A percentile compares a stretch with the other conserved stretches of the same genome.
These are phyloP conservation scores for Catagonus wagneri DNA, from an alignment of 2,113 vertebrate genomes.

Conservation along the genomic window DNA sequence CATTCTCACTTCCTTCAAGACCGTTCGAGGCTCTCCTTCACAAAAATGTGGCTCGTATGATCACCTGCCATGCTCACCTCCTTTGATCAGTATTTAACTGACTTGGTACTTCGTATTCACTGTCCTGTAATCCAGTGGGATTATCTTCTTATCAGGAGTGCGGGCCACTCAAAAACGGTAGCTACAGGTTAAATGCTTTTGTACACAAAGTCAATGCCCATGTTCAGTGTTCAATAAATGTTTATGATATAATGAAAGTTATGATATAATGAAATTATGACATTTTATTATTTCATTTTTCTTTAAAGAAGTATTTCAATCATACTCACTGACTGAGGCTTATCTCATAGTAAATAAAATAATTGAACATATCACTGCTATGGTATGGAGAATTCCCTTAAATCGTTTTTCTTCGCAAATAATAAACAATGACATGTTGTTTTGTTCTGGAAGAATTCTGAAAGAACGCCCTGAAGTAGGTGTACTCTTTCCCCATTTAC, in stretches of 20 bases:
- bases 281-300: slow-evolving; percentile 25
- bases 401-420: slow-evolving; percentile 66
- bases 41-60: not conserved
- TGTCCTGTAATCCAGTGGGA: not conserved
- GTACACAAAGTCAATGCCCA: too few species aligned
- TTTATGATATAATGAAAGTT: not conserved
- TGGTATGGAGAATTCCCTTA: slow-evolving; percentile 22
- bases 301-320: slow-evolving; percentile 16
- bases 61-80: not conserved
- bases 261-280: not conserved
- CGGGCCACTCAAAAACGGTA: not conserved
- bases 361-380: slow-evolving; percentile 22
- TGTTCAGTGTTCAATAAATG: not conserved
- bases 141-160: not conserved
- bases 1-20: not conserved
- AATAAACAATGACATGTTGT: slow-evolving; percentile 57
- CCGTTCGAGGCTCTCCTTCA: not conserved
- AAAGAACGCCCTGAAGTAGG: slow-evolving; percentile 69
- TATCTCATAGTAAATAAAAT: not conserved
- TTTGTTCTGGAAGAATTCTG: slow-evolving; percentile 43
- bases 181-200: not conserved
- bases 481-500: slow-evolving; percentile 66
- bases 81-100: not conserved
- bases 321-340: not conserved
- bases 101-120: not conserved